phyloP scores from a whole-genome alignment of 2,888 invertebrate species.

The Itoplectis maculator region DNA sequence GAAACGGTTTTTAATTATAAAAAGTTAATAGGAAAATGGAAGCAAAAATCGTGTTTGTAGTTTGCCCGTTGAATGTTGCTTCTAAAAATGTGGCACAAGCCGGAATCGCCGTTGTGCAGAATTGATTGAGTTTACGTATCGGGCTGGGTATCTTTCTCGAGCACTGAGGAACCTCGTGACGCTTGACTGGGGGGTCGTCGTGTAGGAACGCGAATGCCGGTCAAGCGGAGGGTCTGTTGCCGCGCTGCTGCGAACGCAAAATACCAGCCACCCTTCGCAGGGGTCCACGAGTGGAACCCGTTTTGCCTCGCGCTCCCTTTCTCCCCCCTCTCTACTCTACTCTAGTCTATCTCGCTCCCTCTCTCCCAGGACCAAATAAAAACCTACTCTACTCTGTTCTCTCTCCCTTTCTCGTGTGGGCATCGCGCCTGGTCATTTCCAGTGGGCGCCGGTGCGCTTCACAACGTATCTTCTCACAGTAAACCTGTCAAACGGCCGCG shows the following conservation, averaged over 20 bases:
- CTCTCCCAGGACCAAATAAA: too few species aligned
- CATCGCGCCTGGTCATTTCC: constrained; percentile 48
- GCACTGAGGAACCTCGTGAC: constrained; percentile 13
- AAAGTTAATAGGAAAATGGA: constrained; percentile 35
- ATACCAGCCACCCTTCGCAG: constrained; percentile 64
- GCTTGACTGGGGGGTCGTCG: constrained; percentile 60
- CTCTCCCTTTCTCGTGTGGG: too few species aligned
- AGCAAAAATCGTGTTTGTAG: too few species aligned
- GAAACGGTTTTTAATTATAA: too few species aligned
- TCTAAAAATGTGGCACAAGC: background rate
- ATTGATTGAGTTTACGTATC: constrained; percentile 16
- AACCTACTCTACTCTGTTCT: too few species aligned
- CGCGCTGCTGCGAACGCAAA: constrained; percentile 8
- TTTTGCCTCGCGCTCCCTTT: constrained; percentile 39
- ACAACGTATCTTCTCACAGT: constrained; percentile 84
- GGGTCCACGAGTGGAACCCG: constrained; percentile 63
- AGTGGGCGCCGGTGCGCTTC: constrained; percentile 64
- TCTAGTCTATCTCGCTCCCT: too few species aligned
- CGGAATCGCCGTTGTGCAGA: background rate
- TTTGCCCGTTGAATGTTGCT: too few species aligned
- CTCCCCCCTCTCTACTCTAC: constrained; percentile 10
- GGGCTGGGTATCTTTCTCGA: background rate
- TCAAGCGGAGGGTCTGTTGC: constrained; percentile 25
- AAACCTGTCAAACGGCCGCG: constrained; percentile 72
- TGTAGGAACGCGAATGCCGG: constrained; percentile 17